A percentile compares a stretch with the other conserved stretches of the same genome.
Conservation (phyloP, 2,888 invertebrate genomes). For the Drosophila melanosoma region DNA sequence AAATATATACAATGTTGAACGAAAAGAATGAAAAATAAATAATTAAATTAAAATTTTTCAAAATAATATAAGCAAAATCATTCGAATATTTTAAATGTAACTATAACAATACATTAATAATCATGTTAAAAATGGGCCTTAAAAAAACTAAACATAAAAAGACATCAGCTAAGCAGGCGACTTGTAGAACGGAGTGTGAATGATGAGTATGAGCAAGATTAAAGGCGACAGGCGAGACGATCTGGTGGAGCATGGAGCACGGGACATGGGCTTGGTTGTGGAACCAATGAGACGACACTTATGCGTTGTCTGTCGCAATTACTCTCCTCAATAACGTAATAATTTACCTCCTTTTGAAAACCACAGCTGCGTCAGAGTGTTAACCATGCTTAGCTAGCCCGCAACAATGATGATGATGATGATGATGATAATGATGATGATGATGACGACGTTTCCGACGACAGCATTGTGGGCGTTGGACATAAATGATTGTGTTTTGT, state of each 20-base stretch:
- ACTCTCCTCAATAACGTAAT: slow-evolving; percentile 72
- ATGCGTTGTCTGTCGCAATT: slow-evolving; percentile 64
- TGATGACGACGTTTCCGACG: slow-evolving; percentile 8
- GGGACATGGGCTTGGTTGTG: slow-evolving; percentile 12
- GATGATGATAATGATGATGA: neutral
- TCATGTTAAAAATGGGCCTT: neutral
- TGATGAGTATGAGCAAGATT: slow-evolving; percentile 41
- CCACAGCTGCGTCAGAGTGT: slow-evolving; percentile 1
- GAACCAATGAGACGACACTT: slow-evolving; percentile 16
- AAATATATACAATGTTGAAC: neutral
- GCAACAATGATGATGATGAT: neutral
- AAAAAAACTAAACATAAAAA: neutral
- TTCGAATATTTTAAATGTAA: neutral
- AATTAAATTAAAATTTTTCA: neutral
- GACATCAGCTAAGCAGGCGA: slow-evolving; percentile 14
- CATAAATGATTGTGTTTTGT: slow-evolving; percentile 68
- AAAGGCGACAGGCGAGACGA: neutral
- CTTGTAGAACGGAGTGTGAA: slow-evolving; percentile 51
- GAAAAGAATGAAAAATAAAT: neutral
- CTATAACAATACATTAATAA: neutral
- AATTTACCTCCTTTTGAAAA: slow-evolving; percentile 66
- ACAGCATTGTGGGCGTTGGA: slow-evolving; percentile 63
- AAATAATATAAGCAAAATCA: neutral
- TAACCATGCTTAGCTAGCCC: neutral
- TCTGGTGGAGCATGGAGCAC: slow-evolving; percentile 27